A percentile compares a stretch with the other conserved stretches of the same genome.
Conservation (phyloP, 2,797 vertebrate species). For the Stomatorhinus walkeri region DNA sequence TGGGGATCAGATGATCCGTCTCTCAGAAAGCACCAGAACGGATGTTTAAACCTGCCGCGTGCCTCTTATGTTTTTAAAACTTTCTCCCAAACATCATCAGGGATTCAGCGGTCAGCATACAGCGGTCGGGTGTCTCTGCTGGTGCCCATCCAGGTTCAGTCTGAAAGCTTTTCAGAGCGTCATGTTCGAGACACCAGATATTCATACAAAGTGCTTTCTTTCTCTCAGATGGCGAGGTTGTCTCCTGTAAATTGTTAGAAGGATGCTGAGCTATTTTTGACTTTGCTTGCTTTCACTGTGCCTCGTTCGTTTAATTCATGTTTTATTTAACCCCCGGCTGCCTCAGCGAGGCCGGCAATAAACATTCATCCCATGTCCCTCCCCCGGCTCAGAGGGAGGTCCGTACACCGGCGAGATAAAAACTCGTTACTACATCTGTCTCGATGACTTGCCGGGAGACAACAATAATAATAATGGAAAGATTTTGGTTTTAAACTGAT, state of each 20-base stretch:
- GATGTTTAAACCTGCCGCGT: background rate
- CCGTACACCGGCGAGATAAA: background rate
- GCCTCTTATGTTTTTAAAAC: background rate
- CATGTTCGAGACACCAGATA: background rate
- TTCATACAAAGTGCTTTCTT: background rate
- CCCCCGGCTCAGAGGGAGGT: background rate
- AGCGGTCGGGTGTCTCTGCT: background rate
- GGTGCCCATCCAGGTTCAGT: background rate
- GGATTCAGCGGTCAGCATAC: background rate
- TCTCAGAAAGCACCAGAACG: background rate
- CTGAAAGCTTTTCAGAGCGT: background rate
- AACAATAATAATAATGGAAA: background rate
- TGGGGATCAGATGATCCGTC: background rate
- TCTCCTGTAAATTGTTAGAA: background rate
- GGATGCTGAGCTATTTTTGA: background rate
- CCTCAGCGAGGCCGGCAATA: background rate
- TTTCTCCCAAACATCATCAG: background rate
- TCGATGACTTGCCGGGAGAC: background rate
- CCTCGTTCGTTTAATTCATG: background rate
- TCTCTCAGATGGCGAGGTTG: conserved; percentile 18
- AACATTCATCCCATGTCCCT: background rate
- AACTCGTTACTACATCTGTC: background rate
- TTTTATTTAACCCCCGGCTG: conserved; percentile 11
- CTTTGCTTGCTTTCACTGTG: background rate
- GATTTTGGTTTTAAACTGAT: background rate